These are phyloP conservation scores for Neoitamus cyanurus DNA, from an alignment of 2,888 invertebrate genomes.

Conservation along the genomic window DNA sequence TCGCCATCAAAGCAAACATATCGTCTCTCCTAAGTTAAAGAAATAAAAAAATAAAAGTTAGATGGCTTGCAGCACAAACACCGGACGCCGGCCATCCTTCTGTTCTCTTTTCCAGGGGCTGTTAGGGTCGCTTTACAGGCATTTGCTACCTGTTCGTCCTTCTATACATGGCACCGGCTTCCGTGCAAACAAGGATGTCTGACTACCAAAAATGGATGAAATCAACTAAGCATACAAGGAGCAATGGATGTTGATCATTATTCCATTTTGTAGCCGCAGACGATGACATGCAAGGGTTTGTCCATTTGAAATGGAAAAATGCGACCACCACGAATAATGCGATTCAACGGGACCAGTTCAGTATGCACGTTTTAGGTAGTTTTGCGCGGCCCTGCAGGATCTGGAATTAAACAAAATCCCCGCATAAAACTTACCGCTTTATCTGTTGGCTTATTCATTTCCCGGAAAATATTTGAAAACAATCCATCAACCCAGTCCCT, in stretches of 20 bases:
- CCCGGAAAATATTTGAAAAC: constrained; percentile 89
- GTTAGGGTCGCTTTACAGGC: neutral
- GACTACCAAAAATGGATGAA: constrained; percentile 22
- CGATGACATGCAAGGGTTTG: neutral
- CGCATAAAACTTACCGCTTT: constrained; percentile 60
- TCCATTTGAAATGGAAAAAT: constrained; percentile 24
- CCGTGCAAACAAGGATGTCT: constrained; percentile 18
- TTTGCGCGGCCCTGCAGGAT: neutral
- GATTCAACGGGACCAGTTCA: neutral
- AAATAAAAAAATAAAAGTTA: constrained; percentile 22
- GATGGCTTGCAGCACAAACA: neutral
- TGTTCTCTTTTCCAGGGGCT: neutral
- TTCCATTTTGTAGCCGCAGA: constrained; percentile 32
- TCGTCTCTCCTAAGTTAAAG: constrained; percentile 72
- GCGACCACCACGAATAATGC: neutral
- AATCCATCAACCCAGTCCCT: constrained; percentile 95
- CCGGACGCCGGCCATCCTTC: neutral
- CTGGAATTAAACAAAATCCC: neutral
- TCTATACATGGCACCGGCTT: neutral
- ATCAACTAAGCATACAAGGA: constrained; percentile 27
- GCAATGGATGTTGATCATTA: constrained; percentile 32
- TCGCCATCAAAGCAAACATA: constrained; percentile 94
- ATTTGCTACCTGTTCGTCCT: neutral
- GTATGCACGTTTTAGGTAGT: neutral
- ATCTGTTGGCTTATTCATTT: constrained; percentile 81